Evolutionary conservation across 2,888 invertebrate species (phyloP), one percentile per base, ranked within the genome.

Genomic region (Eupithecia inturbata): DNA sequence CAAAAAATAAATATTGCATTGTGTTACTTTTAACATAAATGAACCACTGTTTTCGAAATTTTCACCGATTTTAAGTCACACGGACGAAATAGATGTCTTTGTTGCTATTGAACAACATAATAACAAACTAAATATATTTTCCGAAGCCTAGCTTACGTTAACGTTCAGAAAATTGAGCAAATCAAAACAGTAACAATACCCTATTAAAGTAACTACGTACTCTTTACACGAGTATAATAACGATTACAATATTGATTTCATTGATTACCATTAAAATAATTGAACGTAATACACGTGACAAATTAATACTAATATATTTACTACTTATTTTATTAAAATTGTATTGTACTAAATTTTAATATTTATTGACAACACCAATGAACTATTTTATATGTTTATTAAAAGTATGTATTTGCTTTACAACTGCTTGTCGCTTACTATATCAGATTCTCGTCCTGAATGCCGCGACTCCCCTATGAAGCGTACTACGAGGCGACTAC

Each of bases 91-190:
- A 76, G 82, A 39, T 26, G 26, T 26, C 16, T 39, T 82, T 83
- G 82, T 86, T 83, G 80, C 79, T 71, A 67, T 77, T 64, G 72
- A 80, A 80, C 84, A 88, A 90, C 86, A 57, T 63, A 57, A 88
- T 88, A 89, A 90, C 87, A 87, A 90, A 89, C 81, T 84, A 85
- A 88, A 87, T 78, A 84, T 84, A 80, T 83, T 88, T 86, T 84
- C 87, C 85, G 85, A 89, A 88, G 85, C 88, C 88, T 93, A 91
- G 85, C 91, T 92, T 91, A 92, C 85, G 85, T 82, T 89, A 91
- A 92, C 88, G 91, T 90, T 91, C 88, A 91, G 88, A 91, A 89
- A 91, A 93, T 94, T 94, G 94, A 94, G 94, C 94, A 94, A 94
- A 94, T 93, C 82, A 94, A 91, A 92, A 93, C 92, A 93, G 84